A percentile compares a stretch with the other conserved stretches of the same genome.
phyloP scores from a whole-genome alignment of 2,797 vertebrate species.

The Gallinago solitaria region DNA sequence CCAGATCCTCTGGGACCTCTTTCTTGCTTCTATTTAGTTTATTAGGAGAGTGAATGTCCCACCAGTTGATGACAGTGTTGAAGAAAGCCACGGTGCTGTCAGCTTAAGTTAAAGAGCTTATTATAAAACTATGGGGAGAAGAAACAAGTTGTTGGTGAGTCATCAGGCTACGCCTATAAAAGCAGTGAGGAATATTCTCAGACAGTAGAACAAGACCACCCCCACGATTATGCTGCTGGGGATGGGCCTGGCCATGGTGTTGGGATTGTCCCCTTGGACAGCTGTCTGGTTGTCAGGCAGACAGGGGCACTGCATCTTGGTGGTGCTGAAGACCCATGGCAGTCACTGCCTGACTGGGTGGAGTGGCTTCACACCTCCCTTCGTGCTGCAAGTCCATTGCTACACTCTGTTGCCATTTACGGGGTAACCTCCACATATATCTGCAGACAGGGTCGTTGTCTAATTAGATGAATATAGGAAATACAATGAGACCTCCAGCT shows the following conservation, averaged over 20 bases:
- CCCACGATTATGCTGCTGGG: neutral
- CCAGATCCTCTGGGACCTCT: neutral
- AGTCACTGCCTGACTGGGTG: too few relatives aligned
- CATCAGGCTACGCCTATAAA: neutral
- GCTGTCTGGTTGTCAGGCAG: neutral
- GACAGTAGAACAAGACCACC: neutral
- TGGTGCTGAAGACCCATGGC: neutral
- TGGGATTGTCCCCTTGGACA: neutral
- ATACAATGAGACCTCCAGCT: neutral
- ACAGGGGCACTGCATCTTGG: neutral
- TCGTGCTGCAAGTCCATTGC: neutral
- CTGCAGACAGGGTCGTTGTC: neutral
- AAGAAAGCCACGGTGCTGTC: neutral
- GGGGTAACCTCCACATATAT: neutral
- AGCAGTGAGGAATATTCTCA: rapidly evolving
- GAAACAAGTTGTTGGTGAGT: rapidly evolving
- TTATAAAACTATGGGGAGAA: neutral
- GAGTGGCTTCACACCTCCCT: rapidly evolving
- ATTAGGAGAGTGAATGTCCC: neutral
- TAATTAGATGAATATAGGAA: neutral
- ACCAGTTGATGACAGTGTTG: rapidly evolving
- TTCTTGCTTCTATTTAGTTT: neutral
- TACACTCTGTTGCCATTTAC: neutral
- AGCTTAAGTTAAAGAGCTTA: neutral
- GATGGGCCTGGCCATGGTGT: too few relatives aligned